Evolutionary conservation across 2,888 invertebrate species (phyloP).

Genomic region (Adelognathus sp.): DNA sequence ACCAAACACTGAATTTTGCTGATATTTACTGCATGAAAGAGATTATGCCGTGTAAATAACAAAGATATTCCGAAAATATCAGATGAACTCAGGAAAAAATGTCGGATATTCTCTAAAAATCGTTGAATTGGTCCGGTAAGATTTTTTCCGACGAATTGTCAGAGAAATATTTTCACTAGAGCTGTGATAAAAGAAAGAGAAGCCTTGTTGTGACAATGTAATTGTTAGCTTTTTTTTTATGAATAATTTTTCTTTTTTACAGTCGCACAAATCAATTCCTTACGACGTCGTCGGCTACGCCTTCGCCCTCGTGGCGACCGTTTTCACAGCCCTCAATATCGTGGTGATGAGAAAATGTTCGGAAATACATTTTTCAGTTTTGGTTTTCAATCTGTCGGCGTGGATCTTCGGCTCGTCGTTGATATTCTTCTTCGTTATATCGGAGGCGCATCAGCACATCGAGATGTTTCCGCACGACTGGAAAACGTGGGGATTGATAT

Average conservation of each 20-base stretch:
- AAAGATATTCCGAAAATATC: no score
- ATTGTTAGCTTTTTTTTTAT: neutral
- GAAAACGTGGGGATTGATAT: conserved; percentile 74
- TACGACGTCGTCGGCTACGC: conserved; percentile 80
- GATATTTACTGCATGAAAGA: no score
- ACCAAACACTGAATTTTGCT: no score
- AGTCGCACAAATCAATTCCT: conserved; percentile 69
- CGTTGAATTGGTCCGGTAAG: no score
- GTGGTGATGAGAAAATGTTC: conserved; percentile 81
- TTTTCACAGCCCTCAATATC: conserved; percentile 81
- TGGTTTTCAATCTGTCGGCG: conserved; percentile 80
- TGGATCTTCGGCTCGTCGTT: conserved; percentile 79
- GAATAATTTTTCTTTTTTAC: conserved; percentile 37
- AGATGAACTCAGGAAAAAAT: no score
- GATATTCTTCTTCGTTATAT: conserved; percentile 71
- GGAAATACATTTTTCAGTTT: conserved; percentile 81
- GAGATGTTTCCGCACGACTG: conserved; percentile 70
- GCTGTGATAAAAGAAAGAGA: neutral
- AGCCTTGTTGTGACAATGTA: neutral
- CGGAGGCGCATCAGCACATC: conserved; percentile 67
- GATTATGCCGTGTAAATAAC: no score
- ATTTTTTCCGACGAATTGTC: no score
- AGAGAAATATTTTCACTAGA: no score
- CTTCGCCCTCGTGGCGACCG: conserved; percentile 79
- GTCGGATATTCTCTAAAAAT: no score